Conservation (phyloP, 2,888 invertebrate genomes). For the Agapetus fuscipes region DNA sequence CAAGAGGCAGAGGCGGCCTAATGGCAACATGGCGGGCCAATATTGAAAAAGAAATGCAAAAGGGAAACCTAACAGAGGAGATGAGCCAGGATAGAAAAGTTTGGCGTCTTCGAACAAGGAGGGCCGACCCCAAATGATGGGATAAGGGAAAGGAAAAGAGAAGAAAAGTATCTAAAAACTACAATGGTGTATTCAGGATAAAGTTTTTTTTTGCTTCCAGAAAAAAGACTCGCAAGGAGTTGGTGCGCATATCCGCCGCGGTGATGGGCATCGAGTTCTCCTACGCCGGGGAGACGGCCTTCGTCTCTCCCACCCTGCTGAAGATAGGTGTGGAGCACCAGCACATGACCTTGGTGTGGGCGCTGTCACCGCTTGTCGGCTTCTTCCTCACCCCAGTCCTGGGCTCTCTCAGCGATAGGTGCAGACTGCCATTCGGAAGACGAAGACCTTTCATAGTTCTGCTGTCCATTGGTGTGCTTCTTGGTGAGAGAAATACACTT, state of each 20-base stretch:
- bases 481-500: conserved; percentile 57
- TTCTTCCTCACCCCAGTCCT: conserved; percentile 89
- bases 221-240: conserved; percentile 66
- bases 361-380: conserved; percentile 85
- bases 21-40: too few relatives aligned
- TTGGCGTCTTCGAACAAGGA: too few relatives aligned
- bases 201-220: too few relatives aligned
- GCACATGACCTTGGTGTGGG: conserved; percentile 95
- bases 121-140: too few relatives aligned
- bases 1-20: too few relatives aligned
- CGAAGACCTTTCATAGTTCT: conserved; percentile 86
- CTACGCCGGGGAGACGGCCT: conserved; percentile 95
- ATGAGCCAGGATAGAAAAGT: too few relatives aligned
- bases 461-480: conserved; percentile 78
- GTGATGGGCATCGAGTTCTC: conserved; percentile 98
- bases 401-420: conserved; percentile 87
- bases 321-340: conserved; percentile 89
- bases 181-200: too few relatives aligned
- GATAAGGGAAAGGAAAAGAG: too few relatives aligned
- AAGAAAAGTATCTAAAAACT: too few relatives aligned
- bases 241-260: conserved; percentile 83
- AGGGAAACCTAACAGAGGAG: too few relatives aligned
- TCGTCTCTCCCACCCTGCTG: conserved; percentile 88
- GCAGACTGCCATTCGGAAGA: conserved; percentile 69
- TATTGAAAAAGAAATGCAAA: too few relatives aligned